Percentiles rank a stretch among this genome's conserved stretches.
phyloP scores from a whole-genome alignment of 2,113 vertebrate genomes.

The Limanda limanda region DNA sequence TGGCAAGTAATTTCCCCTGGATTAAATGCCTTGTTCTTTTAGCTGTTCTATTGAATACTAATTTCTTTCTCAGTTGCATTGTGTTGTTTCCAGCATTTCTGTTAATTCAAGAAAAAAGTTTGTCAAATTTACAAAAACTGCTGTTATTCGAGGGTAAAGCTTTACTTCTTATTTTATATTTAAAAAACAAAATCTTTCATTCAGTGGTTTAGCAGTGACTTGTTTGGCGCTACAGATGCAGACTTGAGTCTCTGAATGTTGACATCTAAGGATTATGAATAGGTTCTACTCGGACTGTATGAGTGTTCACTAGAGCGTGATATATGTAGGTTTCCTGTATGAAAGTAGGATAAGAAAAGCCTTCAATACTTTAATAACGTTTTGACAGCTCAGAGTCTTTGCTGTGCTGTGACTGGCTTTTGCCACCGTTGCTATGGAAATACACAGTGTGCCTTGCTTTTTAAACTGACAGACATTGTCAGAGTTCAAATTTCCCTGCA shows the following conservation, averaged over 20 bases:
- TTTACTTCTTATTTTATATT: neutral
- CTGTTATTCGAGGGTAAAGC: conserved; percentile 2
- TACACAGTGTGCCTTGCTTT: conserved; percentile 22
- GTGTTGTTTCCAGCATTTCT: neutral
- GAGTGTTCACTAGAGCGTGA: conserved; percentile 46
- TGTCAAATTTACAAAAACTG: neutral
- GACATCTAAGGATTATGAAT: conserved; percentile 49
- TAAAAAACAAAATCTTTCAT: neutral
- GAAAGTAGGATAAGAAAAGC: conserved; percentile 31
- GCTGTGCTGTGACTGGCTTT: conserved; percentile 27
- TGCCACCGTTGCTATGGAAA: conserved; percentile 34
- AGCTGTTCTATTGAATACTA: neutral
- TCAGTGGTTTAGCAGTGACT: conserved; percentile 12
- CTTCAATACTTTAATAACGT: conserved; percentile 55
- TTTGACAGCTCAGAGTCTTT: conserved; percentile 43
- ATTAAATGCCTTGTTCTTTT: no score
- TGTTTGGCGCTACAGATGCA: conserved; percentile 9
- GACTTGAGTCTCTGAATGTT: conserved; percentile 27
- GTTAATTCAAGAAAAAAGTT: neutral
- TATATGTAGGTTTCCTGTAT: conserved; percentile 25
- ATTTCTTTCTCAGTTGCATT: no score
- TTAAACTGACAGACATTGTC: conserved; percentile 35
- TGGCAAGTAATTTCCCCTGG: neutral
- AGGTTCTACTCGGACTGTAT: conserved; percentile 15
- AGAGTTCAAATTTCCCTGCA: conserved; percentile 21